A percentile compares a stretch with the other conserved stretches of the same genome.
Evolutionary conservation across 2,113 vertebrate genomes (phyloP).

Genomic region (Hydropotes inermis): DNA sequence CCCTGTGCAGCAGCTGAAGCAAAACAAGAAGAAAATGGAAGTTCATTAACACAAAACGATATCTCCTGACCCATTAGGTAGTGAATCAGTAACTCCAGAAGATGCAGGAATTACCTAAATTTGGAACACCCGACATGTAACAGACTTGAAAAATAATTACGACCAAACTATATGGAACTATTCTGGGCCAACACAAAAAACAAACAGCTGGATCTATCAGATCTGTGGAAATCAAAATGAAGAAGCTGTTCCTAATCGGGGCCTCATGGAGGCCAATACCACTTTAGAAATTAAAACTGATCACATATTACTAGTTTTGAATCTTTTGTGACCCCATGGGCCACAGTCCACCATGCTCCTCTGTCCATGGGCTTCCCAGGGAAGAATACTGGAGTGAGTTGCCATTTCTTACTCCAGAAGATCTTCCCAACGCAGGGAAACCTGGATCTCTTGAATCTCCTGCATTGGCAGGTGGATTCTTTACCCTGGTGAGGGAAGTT

Average conservation of each 20-base stretch:
- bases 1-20: constrained; percentile 82
- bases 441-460: neutral
- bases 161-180: neutral
- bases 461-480: neutral
- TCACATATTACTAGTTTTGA: neutral
- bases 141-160: neutral
- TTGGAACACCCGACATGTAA: neutral
- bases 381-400: neutral
- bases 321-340: neutral
- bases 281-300: neutral
- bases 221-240: neutral
- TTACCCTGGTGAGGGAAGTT: neutral
- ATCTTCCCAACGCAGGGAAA: neutral
- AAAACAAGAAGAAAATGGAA: neutral
- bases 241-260: neutral
- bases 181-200: neutral
- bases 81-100: neutral
- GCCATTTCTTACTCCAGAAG: neutral
- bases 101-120: neutral
- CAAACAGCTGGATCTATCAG: neutral
- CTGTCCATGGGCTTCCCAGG: neutral
- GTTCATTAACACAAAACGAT: rapidly evolving
- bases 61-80: neutral
- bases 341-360: neutral
- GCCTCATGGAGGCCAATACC: neutral